Evolutionary conservation across 2,113 vertebrate genomes (phyloP).

Genomic region (Morone saxatilis): DNA sequence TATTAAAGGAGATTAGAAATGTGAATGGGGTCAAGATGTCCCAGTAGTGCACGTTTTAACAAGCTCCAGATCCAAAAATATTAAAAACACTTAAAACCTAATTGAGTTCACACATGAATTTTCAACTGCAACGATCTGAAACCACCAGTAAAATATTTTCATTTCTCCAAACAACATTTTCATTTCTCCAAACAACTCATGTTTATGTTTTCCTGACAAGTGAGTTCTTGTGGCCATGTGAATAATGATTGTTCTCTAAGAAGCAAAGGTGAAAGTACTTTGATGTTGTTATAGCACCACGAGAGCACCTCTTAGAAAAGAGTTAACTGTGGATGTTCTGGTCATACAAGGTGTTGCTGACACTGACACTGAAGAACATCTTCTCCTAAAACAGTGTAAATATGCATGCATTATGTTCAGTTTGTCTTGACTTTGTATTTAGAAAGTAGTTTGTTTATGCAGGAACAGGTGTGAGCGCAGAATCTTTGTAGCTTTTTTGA

Average conservation of each 20-base stretch:
- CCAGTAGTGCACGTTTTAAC: constrained; percentile 5
- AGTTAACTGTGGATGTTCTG: background rate
- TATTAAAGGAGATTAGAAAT: constrained; percentile 32
- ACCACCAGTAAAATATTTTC: background rate
- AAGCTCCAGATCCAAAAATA: constrained; percentile 24
- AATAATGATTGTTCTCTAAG: background rate
- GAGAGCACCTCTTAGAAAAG: background rate
- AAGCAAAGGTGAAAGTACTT: background rate
- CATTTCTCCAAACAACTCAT: background rate
- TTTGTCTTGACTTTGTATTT: background rate
- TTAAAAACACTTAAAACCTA: background rate
- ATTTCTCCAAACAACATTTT: background rate
- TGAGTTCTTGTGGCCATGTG: background rate
- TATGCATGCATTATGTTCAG: background rate
- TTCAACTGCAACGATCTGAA: background rate
- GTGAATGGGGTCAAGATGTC: constrained; percentile 44
- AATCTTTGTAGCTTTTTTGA: no score
- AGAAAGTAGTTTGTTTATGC: no score
- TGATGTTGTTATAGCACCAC: background rate
- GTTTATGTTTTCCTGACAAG: constrained; percentile 4
- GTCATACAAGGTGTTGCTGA: background rate
- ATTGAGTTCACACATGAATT: constrained; percentile 4
- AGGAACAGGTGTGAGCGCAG: no score
- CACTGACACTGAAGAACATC: background rate
- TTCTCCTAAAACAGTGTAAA: background rate